phyloP scores from a whole-genome alignment of 2,797 vertebrate genomes.

The Mormyrops boulengeri region DNA sequence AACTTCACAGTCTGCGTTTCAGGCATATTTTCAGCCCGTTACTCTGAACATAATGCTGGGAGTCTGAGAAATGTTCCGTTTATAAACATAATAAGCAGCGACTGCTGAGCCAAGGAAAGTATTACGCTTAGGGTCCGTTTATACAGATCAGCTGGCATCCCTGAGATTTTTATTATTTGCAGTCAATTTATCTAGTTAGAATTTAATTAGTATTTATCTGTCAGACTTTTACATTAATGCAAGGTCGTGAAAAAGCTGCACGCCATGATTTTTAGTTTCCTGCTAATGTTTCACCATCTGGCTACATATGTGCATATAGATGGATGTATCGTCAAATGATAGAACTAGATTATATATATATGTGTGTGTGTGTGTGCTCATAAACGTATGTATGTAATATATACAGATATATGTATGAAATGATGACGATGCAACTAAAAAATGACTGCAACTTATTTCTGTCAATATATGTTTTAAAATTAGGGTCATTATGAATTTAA shows the following conservation, averaged over 20 bases:
- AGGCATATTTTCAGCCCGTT: background rate
- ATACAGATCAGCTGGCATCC: background rate
- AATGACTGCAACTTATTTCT: background rate
- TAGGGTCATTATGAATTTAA: background rate
- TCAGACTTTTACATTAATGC: background rate
- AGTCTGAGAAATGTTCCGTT: background rate
- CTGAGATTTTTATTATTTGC: background rate
- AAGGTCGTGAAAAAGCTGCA: background rate
- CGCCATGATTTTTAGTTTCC: background rate
- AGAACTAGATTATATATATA: background rate
- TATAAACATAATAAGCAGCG: background rate
- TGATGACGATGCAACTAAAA: background rate
- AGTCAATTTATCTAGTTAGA: background rate
- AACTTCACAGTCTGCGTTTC: background rate
- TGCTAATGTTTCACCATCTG: background rate
- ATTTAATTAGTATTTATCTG: background rate
- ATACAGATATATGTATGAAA: background rate
- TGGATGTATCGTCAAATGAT: background rate
- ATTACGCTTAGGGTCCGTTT: background rate
- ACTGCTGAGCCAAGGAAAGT: background rate
- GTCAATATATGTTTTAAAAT: background rate
- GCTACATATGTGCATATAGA: background rate
- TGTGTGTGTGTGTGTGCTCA: background rate
- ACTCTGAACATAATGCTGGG: background rate
- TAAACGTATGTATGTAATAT: background rate